A percentile compares a stretch with the other conserved stretches of the same genome.
These are phyloP conservation scores for Lepidurus apus DNA, from an alignment of 1,140 invertebrate species.

Conservation along the genomic window DNA sequence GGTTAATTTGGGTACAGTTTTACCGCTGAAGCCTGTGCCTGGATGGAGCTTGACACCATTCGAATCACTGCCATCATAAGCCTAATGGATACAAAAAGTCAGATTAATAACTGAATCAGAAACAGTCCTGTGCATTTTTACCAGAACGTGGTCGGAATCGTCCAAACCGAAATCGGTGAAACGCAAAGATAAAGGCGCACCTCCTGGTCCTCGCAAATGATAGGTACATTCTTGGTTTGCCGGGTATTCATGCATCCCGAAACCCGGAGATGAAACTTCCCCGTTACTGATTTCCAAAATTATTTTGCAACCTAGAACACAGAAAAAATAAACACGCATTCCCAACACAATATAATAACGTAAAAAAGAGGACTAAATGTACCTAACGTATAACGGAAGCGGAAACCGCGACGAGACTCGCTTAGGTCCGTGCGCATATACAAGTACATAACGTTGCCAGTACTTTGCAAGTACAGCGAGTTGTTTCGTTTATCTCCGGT, in stretches of 20 bases:
- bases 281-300: slow-evolving; percentile 74
- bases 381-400: slow-evolving; percentile 78
- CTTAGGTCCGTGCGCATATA: slow-evolving; percentile 87
- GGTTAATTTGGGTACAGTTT: slow-evolving; percentile 72
- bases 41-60: slow-evolving; percentile 80
- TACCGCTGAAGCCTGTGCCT: slow-evolving; percentile 77
- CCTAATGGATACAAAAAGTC: not conserved
- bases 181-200: slow-evolving; percentile 76
- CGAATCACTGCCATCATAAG: slow-evolving; percentile 76
- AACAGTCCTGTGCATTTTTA: slow-evolving; percentile 40
- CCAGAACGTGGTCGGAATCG: slow-evolving; percentile 77
- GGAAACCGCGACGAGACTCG: slow-evolving; percentile 83
- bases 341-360: slow-evolving; percentile 24
- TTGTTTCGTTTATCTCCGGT: slow-evolving; percentile 72
- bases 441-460: slow-evolving; percentile 78
- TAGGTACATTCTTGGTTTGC: slow-evolving; percentile 88
- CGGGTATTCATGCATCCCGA: slow-evolving; percentile 73
- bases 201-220: slow-evolving; percentile 73
- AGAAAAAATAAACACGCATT: slow-evolving; percentile 25
- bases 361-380: slow-evolving; percentile 31
- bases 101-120: not conserved
- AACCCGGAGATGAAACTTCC: slow-evolving; percentile 80
- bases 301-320: slow-evolving; percentile 44
- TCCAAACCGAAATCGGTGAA: slow-evolving; percentile 82
- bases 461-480: slow-evolving; percentile 81